A percentile compares a stretch with the other conserved stretches of the same genome.
Conservation (phyloP, 2,888 invertebrate genomes). For the Perizoma flavofasciatum region DNA sequence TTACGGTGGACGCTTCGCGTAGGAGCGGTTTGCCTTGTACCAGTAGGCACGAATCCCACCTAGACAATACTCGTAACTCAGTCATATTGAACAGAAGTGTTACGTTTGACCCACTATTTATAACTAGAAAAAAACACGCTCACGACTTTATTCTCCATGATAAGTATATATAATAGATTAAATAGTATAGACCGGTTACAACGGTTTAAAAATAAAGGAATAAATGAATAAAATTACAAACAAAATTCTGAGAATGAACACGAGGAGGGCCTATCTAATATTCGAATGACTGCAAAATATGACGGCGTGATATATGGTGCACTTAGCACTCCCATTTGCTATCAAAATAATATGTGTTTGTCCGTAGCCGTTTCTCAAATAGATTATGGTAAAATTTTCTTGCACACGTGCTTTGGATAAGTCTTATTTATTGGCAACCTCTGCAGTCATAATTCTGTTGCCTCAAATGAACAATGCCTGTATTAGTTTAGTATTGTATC, state of each 20-base stretch:
- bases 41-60: constrained; percentile 46
- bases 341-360: constrained; percentile 39
- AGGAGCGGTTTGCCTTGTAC: constrained; percentile 77
- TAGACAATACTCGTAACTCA: constrained; percentile 58
- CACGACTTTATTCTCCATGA: too few species aligned
- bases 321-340: constrained; percentile 46
- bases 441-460: constrained; percentile 14
- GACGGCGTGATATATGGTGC: constrained; percentile 48
- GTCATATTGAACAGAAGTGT: constrained; percentile 50
- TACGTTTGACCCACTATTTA: constrained; percentile 63
- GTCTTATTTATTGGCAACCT: constrained; percentile 27
- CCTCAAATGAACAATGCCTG: background rate
- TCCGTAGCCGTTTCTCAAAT: constrained; percentile 43
- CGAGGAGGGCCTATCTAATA: too few species aligned
- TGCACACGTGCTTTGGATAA: constrained; percentile 13
- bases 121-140: too few species aligned
- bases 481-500: background rate
- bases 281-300: constrained; percentile 17
- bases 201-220: too few species aligned
- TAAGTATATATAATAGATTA: too few species aligned
- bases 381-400: constrained; percentile 42
- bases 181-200: too few species aligned
- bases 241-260: too few species aligned
- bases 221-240: too few species aligned
- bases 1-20: constrained; percentile 70